A percentile compares a stretch with the other conserved stretches of the same genome.
Conservation (phyloP, 1,140 invertebrate species). For the Phortica variegata region DNA sequence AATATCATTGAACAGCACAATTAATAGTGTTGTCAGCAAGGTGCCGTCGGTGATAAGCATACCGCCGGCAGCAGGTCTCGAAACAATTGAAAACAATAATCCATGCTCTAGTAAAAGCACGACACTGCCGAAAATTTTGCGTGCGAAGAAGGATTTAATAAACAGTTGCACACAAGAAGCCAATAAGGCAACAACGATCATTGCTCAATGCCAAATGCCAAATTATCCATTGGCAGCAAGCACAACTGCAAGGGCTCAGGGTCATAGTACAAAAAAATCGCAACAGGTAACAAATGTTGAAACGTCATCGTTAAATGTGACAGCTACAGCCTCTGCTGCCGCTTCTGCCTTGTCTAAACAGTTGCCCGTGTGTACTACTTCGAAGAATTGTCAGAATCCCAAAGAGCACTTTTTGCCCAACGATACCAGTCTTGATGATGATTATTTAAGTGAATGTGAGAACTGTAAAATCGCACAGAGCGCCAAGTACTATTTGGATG, state of each 20-base stretch:
- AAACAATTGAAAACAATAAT: conserved; percentile 27
- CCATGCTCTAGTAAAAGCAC: conserved; percentile 15
- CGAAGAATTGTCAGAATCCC: conserved; percentile 54
- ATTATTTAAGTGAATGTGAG: conserved; percentile 79
- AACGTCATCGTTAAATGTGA: not conserved
- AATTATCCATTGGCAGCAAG: conserved; percentile 32
- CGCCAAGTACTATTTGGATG: conserved; percentile 65
- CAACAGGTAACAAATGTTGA: conserved; percentile 9
- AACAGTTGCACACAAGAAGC: conserved; percentile 5
- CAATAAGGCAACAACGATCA: conserved; percentile 13
- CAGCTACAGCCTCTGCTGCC: too few species aligned
- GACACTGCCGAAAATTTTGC: conserved; percentile 24
- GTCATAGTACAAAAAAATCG: conserved; percentile 8
- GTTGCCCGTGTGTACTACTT: conserved; percentile 54
- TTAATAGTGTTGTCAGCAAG: conserved; percentile 54
- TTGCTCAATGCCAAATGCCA: conserved; percentile 48
- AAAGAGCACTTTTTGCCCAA: conserved; percentile 57
- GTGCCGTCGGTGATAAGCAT: conserved; percentile 55
- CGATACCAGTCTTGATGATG: conserved; percentile 65
- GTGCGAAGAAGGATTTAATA: conserved; percentile 5
- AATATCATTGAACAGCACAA: conserved; percentile 51
- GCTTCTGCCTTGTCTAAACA: too few species aligned
- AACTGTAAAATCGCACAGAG: conserved; percentile 76
- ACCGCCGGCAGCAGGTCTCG: conserved; percentile 22
- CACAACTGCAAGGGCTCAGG: conserved; percentile 5